Evolutionary conservation across 2,888 invertebrate species (phyloP), one percentile per base, ranked within the genome.

Genomic region (Tinea trinotella): DNA sequence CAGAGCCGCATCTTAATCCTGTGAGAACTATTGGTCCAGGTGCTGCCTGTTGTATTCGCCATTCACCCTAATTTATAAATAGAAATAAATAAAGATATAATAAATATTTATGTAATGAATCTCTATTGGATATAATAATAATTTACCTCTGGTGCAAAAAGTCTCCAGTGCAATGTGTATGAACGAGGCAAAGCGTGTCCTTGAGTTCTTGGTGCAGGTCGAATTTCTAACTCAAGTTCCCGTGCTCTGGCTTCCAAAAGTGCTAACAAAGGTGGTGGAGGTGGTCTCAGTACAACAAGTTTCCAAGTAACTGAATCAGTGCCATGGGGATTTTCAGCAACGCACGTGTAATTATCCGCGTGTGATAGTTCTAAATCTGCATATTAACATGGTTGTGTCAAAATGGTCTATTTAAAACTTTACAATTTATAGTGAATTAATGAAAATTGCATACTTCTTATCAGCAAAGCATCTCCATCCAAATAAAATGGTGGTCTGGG

Each of bases 261-360:
- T 54, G 90, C 90, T 58, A 94, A 76, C 50, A 84, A 87, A 12
- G 94, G 94, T 6, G 92, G 88, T 12, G 86, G 80, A 0, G 94
- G 94, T 10, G 92, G 90, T 63, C 92, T 89, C 62, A 94, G 88
- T 0, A 96, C 93, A 58, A 92, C 88, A 40, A 96, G 87, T 18
- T 91, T 88, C 84, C 95, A 95, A 13, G 91, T 91, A 53, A 94
- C 92, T 50, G 93, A 92, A 72, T 96, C 96, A 49, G 91, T 91
- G 0, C 96, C 96, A 65, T 93, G 93, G 44, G 92, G 88, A 75
- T 96, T 96, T 65, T 92, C 92, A 24, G 92, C 92, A 24, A 91
- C 89, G 65, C 94, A 94, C 3, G 92, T 92, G 71, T 93, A 94
- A 80, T 94, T 94, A 61, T 93, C 93, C 54, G 92, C 91, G 53